Percentiles rank a stretch among this genome's conserved stretches.
Conservation (phyloP, 2,888 invertebrate genomes). For the Copidosoma aretas region DNA sequence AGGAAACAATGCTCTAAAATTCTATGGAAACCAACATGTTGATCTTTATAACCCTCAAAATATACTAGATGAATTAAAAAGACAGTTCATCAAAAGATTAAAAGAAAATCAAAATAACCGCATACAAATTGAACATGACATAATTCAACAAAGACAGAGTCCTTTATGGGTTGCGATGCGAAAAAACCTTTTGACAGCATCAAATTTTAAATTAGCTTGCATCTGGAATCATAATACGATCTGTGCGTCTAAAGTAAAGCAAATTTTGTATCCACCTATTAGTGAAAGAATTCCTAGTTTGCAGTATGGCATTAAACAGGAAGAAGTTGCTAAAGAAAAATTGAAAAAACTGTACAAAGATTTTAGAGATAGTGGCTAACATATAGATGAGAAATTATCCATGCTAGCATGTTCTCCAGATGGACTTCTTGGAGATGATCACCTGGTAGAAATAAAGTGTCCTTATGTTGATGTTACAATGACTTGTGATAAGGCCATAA, state of each 20-base stretch:
- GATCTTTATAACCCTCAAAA: conserved; percentile 25
- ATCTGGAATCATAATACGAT: conserved; percentile 24
- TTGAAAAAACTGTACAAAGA: conserved; percentile 14
- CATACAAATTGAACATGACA: conserved; percentile 32
- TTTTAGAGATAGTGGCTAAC: conserved; percentile 34
- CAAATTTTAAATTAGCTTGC: conserved; percentile 39
- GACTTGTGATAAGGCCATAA: conserved; percentile 24
- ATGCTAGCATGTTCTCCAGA: conserved; percentile 40
- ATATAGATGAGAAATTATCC: conserved; percentile 32
- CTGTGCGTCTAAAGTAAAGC: conserved; percentile 37
- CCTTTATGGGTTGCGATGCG: conserved; percentile 35
- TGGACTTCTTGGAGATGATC: conserved; percentile 39
- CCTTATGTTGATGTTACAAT: not conserved
- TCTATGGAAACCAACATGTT: not conserved
- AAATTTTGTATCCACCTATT: conserved; percentile 30
- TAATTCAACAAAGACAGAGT: conserved; percentile 28
- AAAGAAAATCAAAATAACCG: not conserved
- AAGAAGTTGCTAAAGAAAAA: conserved; percentile 27
- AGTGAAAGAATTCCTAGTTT: conserved; percentile 5
- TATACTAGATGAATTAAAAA: conserved; percentile 14
- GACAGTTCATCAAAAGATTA: not conserved
- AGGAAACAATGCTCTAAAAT: not conserved
- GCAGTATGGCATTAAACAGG: conserved; percentile 37
- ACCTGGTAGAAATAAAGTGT: conserved; percentile 42
- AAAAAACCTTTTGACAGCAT: conserved; percentile 38